These are phyloP conservation scores for Hydrolagus affinis DNA, from an alignment of 2,113 vertebrate species.

Conservation along the genomic window DNA sequence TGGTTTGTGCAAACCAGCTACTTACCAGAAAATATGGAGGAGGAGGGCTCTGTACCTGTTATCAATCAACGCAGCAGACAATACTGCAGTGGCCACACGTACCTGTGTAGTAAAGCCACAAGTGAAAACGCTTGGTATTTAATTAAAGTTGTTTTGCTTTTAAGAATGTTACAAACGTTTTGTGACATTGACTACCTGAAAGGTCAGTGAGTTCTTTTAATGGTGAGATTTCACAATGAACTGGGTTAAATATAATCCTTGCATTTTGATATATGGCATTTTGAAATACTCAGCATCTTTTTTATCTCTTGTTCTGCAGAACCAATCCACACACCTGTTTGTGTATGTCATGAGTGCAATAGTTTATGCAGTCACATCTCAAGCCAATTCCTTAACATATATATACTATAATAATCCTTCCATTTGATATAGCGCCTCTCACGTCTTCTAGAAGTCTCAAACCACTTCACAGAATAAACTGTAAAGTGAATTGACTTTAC, in stretches of 20 bases:
- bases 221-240: not conserved
- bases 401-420: no score
- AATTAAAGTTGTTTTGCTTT: not conserved
- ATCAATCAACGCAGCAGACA: not conserved
- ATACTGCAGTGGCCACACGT: not conserved
- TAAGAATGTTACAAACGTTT: not conserved
- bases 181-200: not conserved
- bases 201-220: not conserved
- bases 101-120: not conserved
- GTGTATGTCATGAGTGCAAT: no score
- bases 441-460: no score
- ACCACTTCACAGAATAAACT: no score
- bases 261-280: no score
- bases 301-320: no score
- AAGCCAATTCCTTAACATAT: no score
- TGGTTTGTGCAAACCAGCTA: slow-evolving; percentile 1
- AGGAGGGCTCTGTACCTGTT: not conserved
- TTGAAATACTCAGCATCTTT: no score
- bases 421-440: no score
- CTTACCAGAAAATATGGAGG: not conserved
- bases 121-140: slow-evolving; percentile 2
- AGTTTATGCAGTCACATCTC: no score
- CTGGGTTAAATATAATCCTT: not conserved
- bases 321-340: no score
- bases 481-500: no score